Conservation (phyloP, 2,888 invertebrate genomes). For the Oscheius sp. region DNA sequence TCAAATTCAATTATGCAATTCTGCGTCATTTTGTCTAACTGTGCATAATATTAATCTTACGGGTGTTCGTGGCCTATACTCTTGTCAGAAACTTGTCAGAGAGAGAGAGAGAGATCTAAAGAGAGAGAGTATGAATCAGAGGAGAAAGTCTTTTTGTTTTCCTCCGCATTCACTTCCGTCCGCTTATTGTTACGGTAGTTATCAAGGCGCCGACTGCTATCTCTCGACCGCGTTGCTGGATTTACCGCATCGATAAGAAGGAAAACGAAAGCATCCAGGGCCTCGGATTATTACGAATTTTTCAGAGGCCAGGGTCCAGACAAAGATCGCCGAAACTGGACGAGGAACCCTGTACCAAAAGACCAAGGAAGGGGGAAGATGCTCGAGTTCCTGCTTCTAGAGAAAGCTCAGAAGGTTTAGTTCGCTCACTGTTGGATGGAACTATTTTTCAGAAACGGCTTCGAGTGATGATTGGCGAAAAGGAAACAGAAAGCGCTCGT, state of each 20-base stretch:
- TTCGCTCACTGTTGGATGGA: too few relatives aligned
- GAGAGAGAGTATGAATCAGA: too few relatives aligned
- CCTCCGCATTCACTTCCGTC: not conserved
- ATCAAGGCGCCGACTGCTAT: slow-evolving; percentile 18
- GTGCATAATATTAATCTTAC: too few relatives aligned
- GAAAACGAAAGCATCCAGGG: too few relatives aligned
- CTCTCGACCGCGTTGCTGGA: slow-evolving; percentile 9
- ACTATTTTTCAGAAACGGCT: not conserved
- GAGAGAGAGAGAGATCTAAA: too few relatives aligned
- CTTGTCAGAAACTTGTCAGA: too few relatives aligned
- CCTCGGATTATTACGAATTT: not conserved
- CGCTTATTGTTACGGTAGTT: not conserved
- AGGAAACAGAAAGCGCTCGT: too few relatives aligned
- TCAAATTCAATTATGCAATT: too few relatives aligned
- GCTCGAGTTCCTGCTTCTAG: slow-evolving; percentile 7
- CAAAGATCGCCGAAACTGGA: too few relatives aligned
- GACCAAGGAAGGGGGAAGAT: slow-evolving; percentile 7
- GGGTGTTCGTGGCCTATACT: too few relatives aligned
- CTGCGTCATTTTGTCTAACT: too few relatives aligned
- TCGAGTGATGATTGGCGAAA: not conserved
- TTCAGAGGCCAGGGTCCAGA: not conserved
- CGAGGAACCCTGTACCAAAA: not conserved
- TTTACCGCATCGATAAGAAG: slow-evolving; percentile 20
- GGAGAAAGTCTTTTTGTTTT: too few relatives aligned
- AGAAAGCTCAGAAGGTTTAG: slow-evolving; percentile 7